Base-by-base conservation (phyloP, 2,113 vertebrate species). In the Oryctolagus cuniculus region DNA sequence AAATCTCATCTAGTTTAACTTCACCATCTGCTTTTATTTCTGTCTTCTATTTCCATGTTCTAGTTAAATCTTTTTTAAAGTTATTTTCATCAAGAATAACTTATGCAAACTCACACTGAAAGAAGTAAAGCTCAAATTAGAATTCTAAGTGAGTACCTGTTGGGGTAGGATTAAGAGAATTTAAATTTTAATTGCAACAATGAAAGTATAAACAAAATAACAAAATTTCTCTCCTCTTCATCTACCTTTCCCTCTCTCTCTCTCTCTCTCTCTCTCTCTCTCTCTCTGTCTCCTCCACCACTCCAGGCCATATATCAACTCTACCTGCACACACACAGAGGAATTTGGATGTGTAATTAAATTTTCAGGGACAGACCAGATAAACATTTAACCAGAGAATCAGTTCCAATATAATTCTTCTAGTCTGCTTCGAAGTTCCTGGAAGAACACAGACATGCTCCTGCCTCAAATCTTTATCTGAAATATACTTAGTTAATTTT, bases 41-140 rank as follows among this genome's bases (percentile, higher is more conserved):
- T 87, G 15, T 93, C 22, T 84, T 96, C 75, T 93, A 82, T 75
- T 95, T 91, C 53, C 38, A 95, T 91, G 38, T 34, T 73, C 73
- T 77, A 94, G 53, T 87, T 95, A 92, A 75, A 73, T 69, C 12
- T 13, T 61, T 61, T 85, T 36, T n/a, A 36, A 8, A 95, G 81
- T 82, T 75, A 79, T 91, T 80, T 95, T 82, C 90, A 89, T 80
- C 5, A 91, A 94, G 61, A 21, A 1, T 94, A 44, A 91, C 51
- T 92, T 96, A 93, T 51, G n/a, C 53, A 94, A 80, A 91, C 29
- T 95, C 55, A 87, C 3, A 6, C 31, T 95, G 22, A 82, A 85
- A 90, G 58, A 90, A 93, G 24, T 64, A 89, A 96, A 89, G 29
- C 78, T 95, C 66, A 61, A 94, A 96, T 91, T 96, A 93, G 66